These are phyloP conservation scores for Crocodylus rhombifer DNA, from an alignment of 2,797 vertebrate species.

Conservation along the genomic window DNA sequence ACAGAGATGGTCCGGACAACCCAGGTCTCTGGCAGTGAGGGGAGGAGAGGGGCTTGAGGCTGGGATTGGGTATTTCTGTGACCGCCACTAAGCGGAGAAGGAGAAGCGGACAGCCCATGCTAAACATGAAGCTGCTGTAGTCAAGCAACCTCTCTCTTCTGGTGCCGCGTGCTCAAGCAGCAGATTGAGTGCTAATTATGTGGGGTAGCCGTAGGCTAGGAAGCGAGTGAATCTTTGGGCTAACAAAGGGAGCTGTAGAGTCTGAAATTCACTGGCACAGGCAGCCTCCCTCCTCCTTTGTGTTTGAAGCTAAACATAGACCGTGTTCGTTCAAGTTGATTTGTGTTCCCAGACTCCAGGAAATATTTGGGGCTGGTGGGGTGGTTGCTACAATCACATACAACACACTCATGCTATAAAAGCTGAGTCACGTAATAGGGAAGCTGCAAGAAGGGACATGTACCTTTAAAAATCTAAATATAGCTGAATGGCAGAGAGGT, in stretches of 20 bases:
- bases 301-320: not conserved
- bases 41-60: accelerated
- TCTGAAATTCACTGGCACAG: not conserved
- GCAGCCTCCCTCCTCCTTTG: not conserved
- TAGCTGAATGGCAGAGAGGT: not conserved
- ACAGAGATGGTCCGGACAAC: not conserved
- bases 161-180: not conserved
- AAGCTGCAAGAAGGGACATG: not conserved
- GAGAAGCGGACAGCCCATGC: not conserved
- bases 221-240: not conserved
- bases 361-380: not conserved
- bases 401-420: not conserved
- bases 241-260: not conserved
- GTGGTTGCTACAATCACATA: not conserved
- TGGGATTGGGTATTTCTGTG: not conserved
- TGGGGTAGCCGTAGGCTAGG: not conserved
- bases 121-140: not conserved
- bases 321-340: not conserved
- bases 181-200: not conserved
- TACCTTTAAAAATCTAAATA: not conserved
- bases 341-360: not conserved
- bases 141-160: no score
- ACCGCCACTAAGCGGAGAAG: not conserved
- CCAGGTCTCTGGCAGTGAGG: accelerated
- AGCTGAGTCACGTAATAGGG: not conserved